Percentiles rank a stretch among this genome's conserved stretches.
Conservation (phyloP, 2,888 invertebrate species). For the Lordiphosa andalusiaca region DNA sequence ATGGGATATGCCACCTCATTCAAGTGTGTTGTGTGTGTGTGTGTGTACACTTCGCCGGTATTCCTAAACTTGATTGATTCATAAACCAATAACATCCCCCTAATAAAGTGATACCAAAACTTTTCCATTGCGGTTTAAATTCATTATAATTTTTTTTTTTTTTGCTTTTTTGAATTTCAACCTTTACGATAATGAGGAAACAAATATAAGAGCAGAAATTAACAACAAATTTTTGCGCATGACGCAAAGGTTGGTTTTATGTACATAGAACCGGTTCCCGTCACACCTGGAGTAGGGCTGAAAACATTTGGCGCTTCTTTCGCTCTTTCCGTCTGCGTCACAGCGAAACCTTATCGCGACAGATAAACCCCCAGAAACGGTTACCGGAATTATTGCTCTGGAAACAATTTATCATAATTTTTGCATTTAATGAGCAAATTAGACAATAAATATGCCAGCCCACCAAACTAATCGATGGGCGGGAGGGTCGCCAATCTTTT, state of each 20-base stretch:
- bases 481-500: conserved; percentile 8
- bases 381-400: conserved; percentile 5
- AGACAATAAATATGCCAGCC: conserved; percentile 16
- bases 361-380: conserved; percentile 19
- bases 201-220: conserved; percentile 25
- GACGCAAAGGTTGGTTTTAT: conserved; percentile 18
- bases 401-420: conserved; percentile 32
- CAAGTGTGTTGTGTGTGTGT: no score
- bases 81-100: not conserved
- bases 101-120: not conserved
- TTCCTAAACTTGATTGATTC: not conserved
- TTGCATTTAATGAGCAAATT: conserved; percentile 23
- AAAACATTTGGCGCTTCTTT: conserved; percentile 10
- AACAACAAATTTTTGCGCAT: conserved; percentile 25
- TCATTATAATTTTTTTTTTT: conserved; percentile 1
- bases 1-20: no score
- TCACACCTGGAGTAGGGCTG: conserved; percentile 20
- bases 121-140: conserved; percentile 4
- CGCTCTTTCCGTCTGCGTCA: conserved; percentile 6
- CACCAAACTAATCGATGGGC: not conserved
- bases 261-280: conserved; percentile 23
- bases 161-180: conserved; percentile 11
- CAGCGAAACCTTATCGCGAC: conserved; percentile 2
- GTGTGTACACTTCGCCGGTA: no score
- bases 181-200: conserved; percentile 24